phyloP scores from a whole-genome alignment of 1,140 invertebrate species.

The Sarcophaga peregrina region DNA sequence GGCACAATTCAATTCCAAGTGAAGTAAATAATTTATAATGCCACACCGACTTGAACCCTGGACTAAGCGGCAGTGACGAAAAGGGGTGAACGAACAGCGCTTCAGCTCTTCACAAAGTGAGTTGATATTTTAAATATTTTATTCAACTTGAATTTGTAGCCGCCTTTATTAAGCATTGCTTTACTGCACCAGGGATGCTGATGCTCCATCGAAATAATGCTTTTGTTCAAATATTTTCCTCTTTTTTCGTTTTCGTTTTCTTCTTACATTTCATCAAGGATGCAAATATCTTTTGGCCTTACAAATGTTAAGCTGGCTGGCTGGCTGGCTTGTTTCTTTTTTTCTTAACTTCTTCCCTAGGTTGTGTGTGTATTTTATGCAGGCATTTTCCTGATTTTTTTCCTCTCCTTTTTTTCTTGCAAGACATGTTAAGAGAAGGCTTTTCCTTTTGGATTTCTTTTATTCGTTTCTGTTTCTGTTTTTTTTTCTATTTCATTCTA shows the following conservation, averaged over 20 bases:
- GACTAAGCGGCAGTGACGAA: background rate
- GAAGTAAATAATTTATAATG: conserved; percentile 31
- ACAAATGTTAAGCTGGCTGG: background rate
- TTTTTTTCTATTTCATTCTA: too few species aligned
- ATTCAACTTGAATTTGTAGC: conserved; percentile 24
- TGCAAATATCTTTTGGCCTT: conserved; percentile 34
- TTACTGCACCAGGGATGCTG: background rate
- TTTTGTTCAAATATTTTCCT: background rate
- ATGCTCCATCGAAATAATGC: background rate
- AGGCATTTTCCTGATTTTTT: background rate
- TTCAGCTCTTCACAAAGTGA: background rate
- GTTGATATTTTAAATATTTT: conserved; percentile 34
- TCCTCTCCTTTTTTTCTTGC: background rate
- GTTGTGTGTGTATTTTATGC: background rate
- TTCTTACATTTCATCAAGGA: conserved; percentile 33
- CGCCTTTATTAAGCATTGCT: background rate
- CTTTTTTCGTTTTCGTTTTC: background rate
- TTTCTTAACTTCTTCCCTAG: background rate
- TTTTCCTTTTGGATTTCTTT: background rate
- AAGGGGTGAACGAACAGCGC: background rate
- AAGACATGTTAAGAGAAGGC: background rate
- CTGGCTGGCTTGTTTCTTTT: conserved; percentile 1
- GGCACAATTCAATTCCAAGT: background rate
- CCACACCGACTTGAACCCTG: too few species aligned
- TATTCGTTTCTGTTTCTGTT: background rate